Evolutionary conservation across 2,888 invertebrate genomes (phyloP), one percentile per base, ranked within the genome.

Genomic region (Diaphora mendica): DNA sequence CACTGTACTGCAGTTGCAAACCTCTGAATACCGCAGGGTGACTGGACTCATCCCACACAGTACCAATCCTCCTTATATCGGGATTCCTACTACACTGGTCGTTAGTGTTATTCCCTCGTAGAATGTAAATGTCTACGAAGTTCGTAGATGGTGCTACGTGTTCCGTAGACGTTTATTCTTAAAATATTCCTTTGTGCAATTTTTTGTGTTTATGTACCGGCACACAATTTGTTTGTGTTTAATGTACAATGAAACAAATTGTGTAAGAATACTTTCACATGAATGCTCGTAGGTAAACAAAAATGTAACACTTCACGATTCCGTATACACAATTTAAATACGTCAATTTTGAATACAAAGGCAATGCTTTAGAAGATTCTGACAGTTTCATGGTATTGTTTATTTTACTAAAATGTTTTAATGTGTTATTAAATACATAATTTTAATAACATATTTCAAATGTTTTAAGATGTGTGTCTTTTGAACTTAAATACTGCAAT

Each of bases 1-100:
- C 95, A 95, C 90, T 95, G 95, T 94, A 94, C 95, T 95, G 95
- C 95, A 95, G 94, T 91, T 95, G 95, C 94, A 95, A 91, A 88
- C 88, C 84, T 82, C 90, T 89, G 85, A 93, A 91, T 91, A 88
- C 93, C 91, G 94, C 94, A 93, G 91, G 92, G 91, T 92, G 91
- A 92, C 87, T 93, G 91, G 90, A 92, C 93, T 88, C 85, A 84
- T 87, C 86, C 84, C 78, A 77, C 74, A 72, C 69, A 79, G 73
- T 77, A 80, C 75, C 68, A 76, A 82, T 75, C 74, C 77, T 62
- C 71, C 64, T 64, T 80, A 72, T 77, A 77, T 75, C 69, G 71
- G 70, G 67, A 82, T 71, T 76, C 80, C 39, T 71, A 59, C 64
- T 44, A 68, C 68, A 71, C 39, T 65, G 71, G 77, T 68, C 75